Evolutionary conservation across 1,140 invertebrate genomes (phyloP).

Genomic region (Goniozus legneri): DNA sequence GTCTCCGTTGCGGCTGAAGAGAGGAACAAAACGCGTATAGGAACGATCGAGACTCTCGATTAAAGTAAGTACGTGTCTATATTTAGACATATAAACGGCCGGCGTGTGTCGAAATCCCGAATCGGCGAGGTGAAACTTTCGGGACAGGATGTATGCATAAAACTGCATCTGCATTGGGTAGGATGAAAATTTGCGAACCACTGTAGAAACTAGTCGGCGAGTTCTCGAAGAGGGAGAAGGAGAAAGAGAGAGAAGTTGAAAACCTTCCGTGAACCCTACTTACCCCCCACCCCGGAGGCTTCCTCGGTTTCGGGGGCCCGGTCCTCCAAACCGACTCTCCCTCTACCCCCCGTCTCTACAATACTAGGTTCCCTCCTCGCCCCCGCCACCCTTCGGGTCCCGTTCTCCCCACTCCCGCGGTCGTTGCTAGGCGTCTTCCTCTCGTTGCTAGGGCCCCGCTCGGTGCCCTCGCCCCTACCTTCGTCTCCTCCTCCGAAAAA

Average conservation of each 20-base stretch:
- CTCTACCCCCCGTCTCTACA: no score
- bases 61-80: no score
- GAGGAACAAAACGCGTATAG: no score
- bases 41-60: no score
- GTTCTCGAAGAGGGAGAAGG: conserved; percentile 34
- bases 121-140: no score
- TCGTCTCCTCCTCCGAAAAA: conserved; percentile 11
- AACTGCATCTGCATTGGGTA: no score
- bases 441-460: conserved; percentile 47
- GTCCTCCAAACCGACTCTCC: conserved; percentile 19
- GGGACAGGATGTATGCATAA: no score
- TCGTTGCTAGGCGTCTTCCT: conserved; percentile 50
- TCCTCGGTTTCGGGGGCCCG: conserved; percentile 24
- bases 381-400: conserved; percentile 16
- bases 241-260: no score
- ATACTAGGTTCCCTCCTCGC: conserved; percentile 43
- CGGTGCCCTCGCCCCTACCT: conserved; percentile 17
- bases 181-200: conserved; percentile 45
- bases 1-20: no score
- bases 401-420: conserved; percentile 14
- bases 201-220: conserved; percentile 51
- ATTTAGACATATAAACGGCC: no score
- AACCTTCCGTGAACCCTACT: conserved; percentile 56
- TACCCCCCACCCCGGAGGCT: conserved; percentile 46
- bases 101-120: no score